Conservation (phyloP, 2,113 vertebrate genomes). For the Zeus faber region DNA sequence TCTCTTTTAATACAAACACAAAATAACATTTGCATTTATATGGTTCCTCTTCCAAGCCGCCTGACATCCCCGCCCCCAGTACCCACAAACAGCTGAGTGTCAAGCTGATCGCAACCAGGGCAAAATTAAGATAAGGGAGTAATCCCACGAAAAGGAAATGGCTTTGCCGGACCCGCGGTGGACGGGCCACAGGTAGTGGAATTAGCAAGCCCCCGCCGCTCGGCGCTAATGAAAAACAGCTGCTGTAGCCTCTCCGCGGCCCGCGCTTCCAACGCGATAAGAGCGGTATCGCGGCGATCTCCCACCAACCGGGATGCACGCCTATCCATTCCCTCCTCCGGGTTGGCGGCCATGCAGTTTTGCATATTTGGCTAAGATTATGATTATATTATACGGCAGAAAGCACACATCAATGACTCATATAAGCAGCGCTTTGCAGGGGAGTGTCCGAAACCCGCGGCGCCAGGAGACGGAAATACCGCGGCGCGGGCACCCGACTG, state of each 20-base stretch:
- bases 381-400: too few relatives aligned
- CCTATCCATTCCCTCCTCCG: constrained; percentile 24
- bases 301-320: constrained; percentile 20
- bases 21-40: constrained; percentile 80
- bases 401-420: too few relatives aligned
- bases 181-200: constrained; percentile 46
- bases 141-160: constrained; percentile 69
- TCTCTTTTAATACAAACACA: constrained; percentile 74
- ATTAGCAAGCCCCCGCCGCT: constrained; percentile 44
- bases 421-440: too few relatives aligned
- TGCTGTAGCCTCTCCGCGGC: constrained; percentile 18
- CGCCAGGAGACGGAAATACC: too few relatives aligned
- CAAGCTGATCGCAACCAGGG: constrained; percentile 72
- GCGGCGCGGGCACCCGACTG: too few relatives aligned
- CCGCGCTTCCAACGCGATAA: constrained; percentile 41
- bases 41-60: constrained; percentile 64
- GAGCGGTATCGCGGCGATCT: constrained; percentile 41
- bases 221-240: constrained; percentile 47
- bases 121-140: constrained; percentile 77
- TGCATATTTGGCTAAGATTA: constrained; percentile 36
- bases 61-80: constrained; percentile 48
- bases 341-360: constrained; percentile 21
- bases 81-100: constrained; percentile 65
- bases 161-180: constrained; percentile 55
- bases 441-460: too few relatives aligned